Evolutionary conservation across 2,888 invertebrate species (phyloP), one percentile per base, ranked within the genome.

Genomic region (Minunthozetes semirufus): DNA sequence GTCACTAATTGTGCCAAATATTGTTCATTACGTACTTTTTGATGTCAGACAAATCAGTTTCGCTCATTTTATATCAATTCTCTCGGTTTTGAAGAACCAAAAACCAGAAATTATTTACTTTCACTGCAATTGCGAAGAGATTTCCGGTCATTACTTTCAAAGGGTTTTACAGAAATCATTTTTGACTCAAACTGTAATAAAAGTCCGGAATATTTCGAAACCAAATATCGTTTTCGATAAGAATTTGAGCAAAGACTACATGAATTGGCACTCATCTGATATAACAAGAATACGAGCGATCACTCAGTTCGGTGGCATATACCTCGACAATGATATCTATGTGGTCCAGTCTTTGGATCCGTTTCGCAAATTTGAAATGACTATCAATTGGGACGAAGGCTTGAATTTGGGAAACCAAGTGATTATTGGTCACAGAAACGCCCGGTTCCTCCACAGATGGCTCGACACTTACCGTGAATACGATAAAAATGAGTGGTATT

Each of bases 291-390:
- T 84, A 13, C 78, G 80, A 61, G 78, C 83, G 17, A 79, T 84
- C 15, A 80, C 80, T 79, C 76, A 80, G 75, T 80, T 80, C 76
- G 84, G 84, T 19, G 84, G 84, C 5, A 82, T 84, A 66, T 83
- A 82, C 76, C 78, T 83, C 46, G 83, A 84, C 75, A 80, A 80
- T n/a, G 84, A 84, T 76, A 79, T 80, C 19, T 78, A 81, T 33
- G 79, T 84, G 15, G 78, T 84, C 8, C 81, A 81, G 59, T 80
- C 81, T 1, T 78, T 84, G 63, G 80, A 83, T 76, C 73, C 78
- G 27, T 83, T 82, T 76, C 78, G 82, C 46, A 80, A 81, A 72
- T 83, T 80, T 77, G 83, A 83, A 79, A 81, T 82, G 80, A 78
- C 80, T 17, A 73, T 84, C 13, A 83, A 82, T 4, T 83, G 82